Conservation (phyloP, 2,888 invertebrate genomes). For the Dascillus cervinus region DNA sequence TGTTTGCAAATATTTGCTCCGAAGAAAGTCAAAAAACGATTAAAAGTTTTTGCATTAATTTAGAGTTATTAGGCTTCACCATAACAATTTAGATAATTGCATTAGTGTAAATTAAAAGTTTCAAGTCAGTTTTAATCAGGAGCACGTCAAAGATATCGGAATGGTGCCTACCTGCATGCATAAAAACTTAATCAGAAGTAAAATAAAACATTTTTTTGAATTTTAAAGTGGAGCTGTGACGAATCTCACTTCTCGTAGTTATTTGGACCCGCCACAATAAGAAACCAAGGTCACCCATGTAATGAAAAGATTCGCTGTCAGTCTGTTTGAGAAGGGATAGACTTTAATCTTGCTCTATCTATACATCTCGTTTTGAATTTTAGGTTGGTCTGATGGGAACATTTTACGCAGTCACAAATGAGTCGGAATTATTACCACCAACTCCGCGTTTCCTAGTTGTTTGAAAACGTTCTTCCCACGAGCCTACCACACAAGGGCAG, state of each 20-base stretch:
- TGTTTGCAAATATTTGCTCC: too few species aligned
- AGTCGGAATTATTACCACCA: too few species aligned
- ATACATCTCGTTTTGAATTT: conserved; percentile 11
- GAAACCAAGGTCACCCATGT: conserved; percentile 10
- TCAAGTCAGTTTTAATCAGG: too few species aligned
- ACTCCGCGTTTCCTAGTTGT: too few species aligned
- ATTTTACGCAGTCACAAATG: conserved; percentile 1
- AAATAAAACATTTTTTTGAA: neutral
- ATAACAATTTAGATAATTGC: too few species aligned
- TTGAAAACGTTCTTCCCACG: too few species aligned
- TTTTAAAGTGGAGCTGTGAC: neutral
- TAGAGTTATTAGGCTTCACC: too few species aligned
- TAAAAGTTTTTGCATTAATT: too few species aligned
- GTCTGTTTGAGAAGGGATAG: conserved; percentile 14
- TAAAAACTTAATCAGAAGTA: neutral
- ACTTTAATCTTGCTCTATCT: conserved; percentile 13
- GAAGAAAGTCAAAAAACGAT: too few species aligned
- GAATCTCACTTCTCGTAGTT: conserved; percentile 2
- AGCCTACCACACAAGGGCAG: too few species aligned
- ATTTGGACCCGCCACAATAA: conserved; percentile 8
- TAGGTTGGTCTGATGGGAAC: conserved; percentile 5
- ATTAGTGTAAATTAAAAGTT: too few species aligned
- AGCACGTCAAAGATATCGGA: too few species aligned
- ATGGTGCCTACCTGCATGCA: conserved; percentile 1
- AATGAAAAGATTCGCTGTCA: conserved; percentile 16